phyloP scores from a whole-genome alignment of 2,113 vertebrate genomes.

The Anhinga rufa region DNA sequence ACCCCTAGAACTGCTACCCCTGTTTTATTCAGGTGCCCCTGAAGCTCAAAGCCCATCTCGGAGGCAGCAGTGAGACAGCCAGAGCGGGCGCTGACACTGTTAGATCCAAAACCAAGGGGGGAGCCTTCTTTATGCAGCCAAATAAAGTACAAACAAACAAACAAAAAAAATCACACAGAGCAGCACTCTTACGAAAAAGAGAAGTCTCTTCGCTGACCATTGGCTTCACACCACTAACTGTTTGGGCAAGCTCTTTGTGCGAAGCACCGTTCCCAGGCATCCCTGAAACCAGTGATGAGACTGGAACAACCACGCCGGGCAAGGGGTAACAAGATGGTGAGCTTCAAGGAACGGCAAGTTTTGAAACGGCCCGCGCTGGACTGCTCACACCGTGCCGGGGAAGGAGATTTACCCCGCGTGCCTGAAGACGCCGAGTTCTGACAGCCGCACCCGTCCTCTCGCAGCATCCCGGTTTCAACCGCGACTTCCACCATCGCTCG shows the following conservation, averaged over 20 bases:
- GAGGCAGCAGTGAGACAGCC: neutral
- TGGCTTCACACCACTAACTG: neutral
- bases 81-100: neutral
- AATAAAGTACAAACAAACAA: neutral
- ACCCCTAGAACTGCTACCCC: accelerated
- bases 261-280: accelerated
- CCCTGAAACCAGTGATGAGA: accelerated
- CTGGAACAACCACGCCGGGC: neutral
- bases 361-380: neutral
- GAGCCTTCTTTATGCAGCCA: neutral
- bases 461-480: neutral
- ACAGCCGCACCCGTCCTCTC: neutral
- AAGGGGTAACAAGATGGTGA: neutral
- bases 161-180: neutral
- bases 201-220: accelerated
- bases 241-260: neutral
- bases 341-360: neutral
- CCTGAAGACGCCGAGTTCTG: neutral
- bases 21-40: neutral
- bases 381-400: accelerated
- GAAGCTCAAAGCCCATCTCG: neutral
- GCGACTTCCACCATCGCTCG: neutral
- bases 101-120: neutral
- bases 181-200: neutral
- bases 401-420: neutral